phyloP scores from a whole-genome alignment of 2,797 vertebrate genomes.

The Phalanger gymnotis region DNA sequence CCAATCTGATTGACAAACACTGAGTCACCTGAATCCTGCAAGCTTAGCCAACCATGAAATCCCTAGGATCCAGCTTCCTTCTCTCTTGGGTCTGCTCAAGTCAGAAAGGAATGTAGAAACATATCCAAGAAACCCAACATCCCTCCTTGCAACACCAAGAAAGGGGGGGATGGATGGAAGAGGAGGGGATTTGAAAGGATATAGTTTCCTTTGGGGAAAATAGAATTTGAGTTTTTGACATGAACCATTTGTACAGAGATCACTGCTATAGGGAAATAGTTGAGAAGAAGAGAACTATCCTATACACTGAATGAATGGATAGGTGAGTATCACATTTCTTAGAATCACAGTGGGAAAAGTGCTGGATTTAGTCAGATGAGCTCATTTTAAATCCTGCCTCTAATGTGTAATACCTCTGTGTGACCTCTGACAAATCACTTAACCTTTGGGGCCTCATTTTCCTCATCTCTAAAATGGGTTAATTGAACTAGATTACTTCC shows the following conservation, averaged over 20 bases:
- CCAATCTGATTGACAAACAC: constrained; percentile 37
- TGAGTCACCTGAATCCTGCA: constrained; percentile 1
- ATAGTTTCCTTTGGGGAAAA: background rate
- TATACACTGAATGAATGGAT: background rate
- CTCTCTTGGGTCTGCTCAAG: constrained; percentile 4
- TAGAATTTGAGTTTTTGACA: background rate
- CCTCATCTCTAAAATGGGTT: background rate
- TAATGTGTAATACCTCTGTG: background rate
- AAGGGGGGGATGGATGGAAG: background rate
- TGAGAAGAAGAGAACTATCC: background rate
- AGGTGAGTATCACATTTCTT: background rate
- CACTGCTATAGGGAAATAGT: background rate
- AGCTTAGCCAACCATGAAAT: background rate
- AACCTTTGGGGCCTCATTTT: background rate
- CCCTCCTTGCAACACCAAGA: background rate
- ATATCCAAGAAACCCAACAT: background rate
- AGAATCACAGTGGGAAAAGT: background rate
- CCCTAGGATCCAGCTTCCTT: background rate
- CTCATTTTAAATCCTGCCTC: background rate
- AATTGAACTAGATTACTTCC: background rate
- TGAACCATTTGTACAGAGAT: background rate
- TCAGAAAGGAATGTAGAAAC: background rate
- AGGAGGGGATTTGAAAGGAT: background rate
- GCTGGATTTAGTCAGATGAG: background rate
- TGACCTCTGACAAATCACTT: background rate